phyloP scores from a whole-genome alignment of 2,888 invertebrate genomes.

The Stenolophus ochropezus region DNA sequence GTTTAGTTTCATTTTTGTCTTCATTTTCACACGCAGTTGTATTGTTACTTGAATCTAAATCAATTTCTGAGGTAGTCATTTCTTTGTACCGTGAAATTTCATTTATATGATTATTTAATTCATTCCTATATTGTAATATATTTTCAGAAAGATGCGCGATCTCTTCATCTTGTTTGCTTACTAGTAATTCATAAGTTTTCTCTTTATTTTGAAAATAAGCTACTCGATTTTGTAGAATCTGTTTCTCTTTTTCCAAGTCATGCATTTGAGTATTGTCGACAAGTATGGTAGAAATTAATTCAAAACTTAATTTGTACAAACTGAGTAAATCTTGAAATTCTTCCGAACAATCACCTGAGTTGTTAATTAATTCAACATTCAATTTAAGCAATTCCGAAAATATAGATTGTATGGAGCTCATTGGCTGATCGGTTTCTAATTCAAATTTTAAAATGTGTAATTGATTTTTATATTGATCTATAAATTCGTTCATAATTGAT shows the following conservation, averaged over 20 bases:
- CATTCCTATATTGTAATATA: constrained; percentile 24
- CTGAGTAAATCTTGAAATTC: constrained; percentile 18
- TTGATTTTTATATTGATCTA: constrained; percentile 1
- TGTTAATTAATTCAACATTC: background rate
- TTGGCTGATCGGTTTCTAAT: constrained; percentile 3
- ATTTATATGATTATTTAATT: constrained; percentile 4
- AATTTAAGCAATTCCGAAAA: background rate
- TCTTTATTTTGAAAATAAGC: background rate
- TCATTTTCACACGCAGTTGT: background rate
- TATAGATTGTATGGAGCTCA: background rate
- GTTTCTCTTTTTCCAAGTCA: constrained; percentile 13
- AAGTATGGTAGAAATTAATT: background rate
- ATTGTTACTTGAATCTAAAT: background rate
- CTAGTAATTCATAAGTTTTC: constrained; percentile 20
- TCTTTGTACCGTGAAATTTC: constrained; percentile 14
- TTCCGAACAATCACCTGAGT: background rate
- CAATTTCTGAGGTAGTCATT: background rate
- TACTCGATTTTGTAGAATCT: background rate
- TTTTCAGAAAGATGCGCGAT: constrained; percentile 34
- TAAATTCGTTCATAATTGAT: background rate
- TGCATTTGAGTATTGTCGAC: background rate
- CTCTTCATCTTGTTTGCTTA: constrained; percentile 31
- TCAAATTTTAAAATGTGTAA: constrained; percentile 5
- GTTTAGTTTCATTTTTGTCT: background rate
- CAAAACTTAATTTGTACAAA: constrained; percentile 19